Base-by-base conservation (phyloP, 2,888 invertebrate species). In the Petrolisthes cinctipes region DNA sequence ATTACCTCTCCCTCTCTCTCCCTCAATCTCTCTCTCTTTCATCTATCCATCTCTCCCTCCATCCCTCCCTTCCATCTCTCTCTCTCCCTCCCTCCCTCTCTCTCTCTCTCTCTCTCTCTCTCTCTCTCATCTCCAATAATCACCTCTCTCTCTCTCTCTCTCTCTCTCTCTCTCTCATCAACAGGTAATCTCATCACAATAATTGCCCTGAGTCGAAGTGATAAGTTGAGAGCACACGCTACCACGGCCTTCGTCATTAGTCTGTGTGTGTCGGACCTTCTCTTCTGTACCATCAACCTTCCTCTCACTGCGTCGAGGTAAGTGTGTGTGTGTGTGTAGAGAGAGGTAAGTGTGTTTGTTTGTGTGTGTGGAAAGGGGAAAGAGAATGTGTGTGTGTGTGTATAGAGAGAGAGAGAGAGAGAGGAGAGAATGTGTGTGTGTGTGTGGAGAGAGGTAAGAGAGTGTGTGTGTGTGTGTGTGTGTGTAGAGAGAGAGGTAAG, bases 171-270 rank as follows among this genome's bases (percentile, higher is more conserved):
- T 86, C 23, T 90, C 91, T 91, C 61, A 90, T 90, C 94, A 94
- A 37, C 94, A 97, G 97, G 97, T 89, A 97, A 97, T 94, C 94
- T 96, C 73, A 94, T 97, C 90, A 97, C 97, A 23, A 95, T 97
- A 82, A 93, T 96, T 91, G 97, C 97, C 0, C 93, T 97, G 88
- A 93, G 96, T 71, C 95, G 95, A 93, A 96, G 96, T 92, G 95
- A 95, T 5, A 96, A 96, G 93, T 94, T 97, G 83, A 94, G 96
- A 56, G 94, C 95, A 14, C 96, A 97, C 93, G 97, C 97, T 83
- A 97, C 97, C 1, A 97, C 97, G 4, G 96, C 96, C 91, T 97
- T 97, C 93, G 96, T 97, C 61, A 94, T 97, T 90, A 97, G 97
- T 17, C 94, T 97, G 79, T 96, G 97, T 93, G 95, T 96, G 92